Evolutionary conservation across 2,113 vertebrate species (phyloP).

Genomic region (Vulpes vulpes): DNA sequence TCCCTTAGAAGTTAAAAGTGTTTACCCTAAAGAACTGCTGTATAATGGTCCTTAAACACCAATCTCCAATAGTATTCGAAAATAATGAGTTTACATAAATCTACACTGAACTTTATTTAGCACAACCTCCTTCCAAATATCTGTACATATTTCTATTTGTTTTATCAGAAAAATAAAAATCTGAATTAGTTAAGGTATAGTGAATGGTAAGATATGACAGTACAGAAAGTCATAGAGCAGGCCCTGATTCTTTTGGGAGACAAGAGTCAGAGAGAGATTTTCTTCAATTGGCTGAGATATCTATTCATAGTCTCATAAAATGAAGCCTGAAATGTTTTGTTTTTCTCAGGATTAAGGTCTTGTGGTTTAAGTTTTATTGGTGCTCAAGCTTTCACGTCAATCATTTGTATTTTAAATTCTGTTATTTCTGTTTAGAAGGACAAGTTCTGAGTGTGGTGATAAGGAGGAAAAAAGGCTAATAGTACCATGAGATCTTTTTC

Average conservation of each 20-base stretch:
- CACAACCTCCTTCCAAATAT: not conserved
- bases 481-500: not conserved
- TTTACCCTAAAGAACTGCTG: not conserved
- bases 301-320: slow-evolving; percentile 57
- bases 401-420: not conserved
- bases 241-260: not conserved
- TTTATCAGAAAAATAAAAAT: slow-evolving; percentile 41
- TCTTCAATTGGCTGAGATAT: slow-evolving; percentile 14
- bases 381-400: not conserved
- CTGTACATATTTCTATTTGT: not conserved
- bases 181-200: slow-evolving; percentile 45
- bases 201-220: not conserved
- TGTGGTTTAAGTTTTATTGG: slow-evolving; percentile 21
- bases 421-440: not conserved
- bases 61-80: not conserved
- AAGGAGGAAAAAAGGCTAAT: not conserved
- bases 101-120: not conserved
- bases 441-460: not conserved
- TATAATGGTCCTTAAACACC: not conserved
- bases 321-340: not conserved
- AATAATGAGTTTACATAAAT: not conserved
- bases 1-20: not conserved
- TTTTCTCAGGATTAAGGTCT: slow-evolving; percentile 8
- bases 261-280: slow-evolving; percentile 28
- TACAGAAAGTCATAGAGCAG: not conserved